Conservation (phyloP, 2,113 vertebrate species). For the Lophochroa leadbeateri region DNA sequence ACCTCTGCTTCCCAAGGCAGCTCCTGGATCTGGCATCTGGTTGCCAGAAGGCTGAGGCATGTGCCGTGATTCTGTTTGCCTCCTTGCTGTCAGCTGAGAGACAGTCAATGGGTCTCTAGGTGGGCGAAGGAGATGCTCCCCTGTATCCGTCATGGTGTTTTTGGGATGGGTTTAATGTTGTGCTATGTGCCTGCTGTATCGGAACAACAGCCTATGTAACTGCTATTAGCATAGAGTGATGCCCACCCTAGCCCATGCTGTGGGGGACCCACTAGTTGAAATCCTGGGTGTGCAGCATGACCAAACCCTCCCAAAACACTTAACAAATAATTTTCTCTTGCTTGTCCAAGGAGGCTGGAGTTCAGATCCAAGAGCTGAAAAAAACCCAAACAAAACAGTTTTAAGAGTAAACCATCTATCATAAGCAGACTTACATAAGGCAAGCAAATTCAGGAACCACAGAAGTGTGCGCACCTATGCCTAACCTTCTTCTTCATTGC, state of each 20-base stretch:
- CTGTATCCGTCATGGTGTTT: not conserved
- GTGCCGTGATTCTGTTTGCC: rapidly evolving
- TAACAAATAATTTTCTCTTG: not conserved
- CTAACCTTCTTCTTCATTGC: conserved; percentile 48
- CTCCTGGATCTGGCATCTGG: not conserved
- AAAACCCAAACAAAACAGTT: not conserved
- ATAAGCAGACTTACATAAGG: not conserved
- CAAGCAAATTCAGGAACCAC: not conserved
- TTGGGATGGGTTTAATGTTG: not conserved
- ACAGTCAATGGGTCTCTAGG: not conserved
- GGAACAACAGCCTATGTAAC: not conserved
- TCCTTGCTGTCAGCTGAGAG: not conserved
- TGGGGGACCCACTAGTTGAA: not conserved
- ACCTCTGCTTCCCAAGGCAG: not conserved
- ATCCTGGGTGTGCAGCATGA: rapidly evolving
- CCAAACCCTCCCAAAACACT: not conserved
- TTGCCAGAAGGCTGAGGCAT: not conserved
- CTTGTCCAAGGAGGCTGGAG: not conserved
- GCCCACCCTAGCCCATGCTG: rapidly evolving
- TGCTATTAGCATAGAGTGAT: not conserved
- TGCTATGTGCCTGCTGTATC: not conserved
- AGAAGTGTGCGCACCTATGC: not conserved
- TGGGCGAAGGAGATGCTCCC: not conserved
- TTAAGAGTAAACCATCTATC: not conserved
- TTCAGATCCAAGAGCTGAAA: not conserved